Percentiles rank a stretch among this genome's conserved stretches.
These are phyloP conservation scores for Genyomyrus donnyi DNA, from an alignment of 2,113 vertebrate genomes.

Conservation along the genomic window DNA sequence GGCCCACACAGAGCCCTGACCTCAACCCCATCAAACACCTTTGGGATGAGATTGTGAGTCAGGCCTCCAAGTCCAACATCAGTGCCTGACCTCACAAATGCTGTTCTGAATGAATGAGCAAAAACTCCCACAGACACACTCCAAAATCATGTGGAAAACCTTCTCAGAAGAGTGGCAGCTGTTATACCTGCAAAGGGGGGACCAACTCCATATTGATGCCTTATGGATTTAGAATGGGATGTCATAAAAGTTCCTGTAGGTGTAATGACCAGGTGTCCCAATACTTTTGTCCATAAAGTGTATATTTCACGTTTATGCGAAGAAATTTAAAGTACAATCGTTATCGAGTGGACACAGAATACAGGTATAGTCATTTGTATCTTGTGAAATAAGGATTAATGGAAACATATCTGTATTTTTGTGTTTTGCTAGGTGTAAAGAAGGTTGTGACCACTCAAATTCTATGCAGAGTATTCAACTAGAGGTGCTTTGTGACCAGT, in stretches of 20 bases:
- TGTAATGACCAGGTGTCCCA: neutral
- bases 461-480: slow-evolving; percentile 36
- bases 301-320: neutral
- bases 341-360: neutral
- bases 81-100: too few species aligned
- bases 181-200: neutral
- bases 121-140: too few species aligned
- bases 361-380: neutral
- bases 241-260: neutral
- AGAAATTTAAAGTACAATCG: neutral
- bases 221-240: neutral
- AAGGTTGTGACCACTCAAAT: slow-evolving; percentile 38
- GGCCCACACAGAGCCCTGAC: too few species aligned
- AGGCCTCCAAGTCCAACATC: too few species aligned
- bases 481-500: slow-evolving; percentile 46
- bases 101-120: too few species aligned
- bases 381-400: neutral
- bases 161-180: neutral
- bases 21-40: too few species aligned
- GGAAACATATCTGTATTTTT: neutral
- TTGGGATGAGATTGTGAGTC: too few species aligned
- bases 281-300: neutral
- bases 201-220: neutral
- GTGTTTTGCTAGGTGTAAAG: neutral
- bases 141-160: too few species aligned